A percentile compares a stretch with the other conserved stretches of the same genome.
phyloP scores from a whole-genome alignment of 2,113 vertebrate genomes.

The Cricetomys ansorgei region DNA sequence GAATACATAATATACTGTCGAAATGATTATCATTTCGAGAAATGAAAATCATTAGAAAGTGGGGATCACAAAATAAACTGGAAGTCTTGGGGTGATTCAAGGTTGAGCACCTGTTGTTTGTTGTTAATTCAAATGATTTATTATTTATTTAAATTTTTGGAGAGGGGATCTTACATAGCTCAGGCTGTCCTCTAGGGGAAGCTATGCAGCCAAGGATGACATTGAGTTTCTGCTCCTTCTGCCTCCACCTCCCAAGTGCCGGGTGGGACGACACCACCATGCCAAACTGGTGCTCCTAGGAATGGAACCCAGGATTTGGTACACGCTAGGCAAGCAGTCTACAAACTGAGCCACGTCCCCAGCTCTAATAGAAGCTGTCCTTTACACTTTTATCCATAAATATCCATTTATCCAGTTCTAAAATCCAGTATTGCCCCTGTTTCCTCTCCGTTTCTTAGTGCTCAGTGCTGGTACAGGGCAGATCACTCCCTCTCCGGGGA shows the following conservation, averaged over 20 bases:
- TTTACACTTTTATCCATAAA: neutral
- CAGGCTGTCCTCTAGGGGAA: neutral
- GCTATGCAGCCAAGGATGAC: neutral
- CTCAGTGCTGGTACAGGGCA: neutral
- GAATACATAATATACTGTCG: slow-evolving; percentile 4
- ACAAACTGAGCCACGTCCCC: neutral
- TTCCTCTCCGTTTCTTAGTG: neutral
- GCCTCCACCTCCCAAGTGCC: too few relatives aligned
- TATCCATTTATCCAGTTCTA: too few relatives aligned
- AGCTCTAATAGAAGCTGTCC: neutral
- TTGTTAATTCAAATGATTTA: neutral
- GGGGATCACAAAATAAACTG: neutral
- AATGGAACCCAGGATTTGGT: neutral
- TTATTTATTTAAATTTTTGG: neutral
- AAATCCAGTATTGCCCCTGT: neutral
- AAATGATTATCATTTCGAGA: neutral
- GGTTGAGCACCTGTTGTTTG: neutral
- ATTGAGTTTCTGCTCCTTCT: neutral
- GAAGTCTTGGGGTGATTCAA: neutral
- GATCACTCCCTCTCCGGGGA: neutral
- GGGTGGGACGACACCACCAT: too few relatives aligned
- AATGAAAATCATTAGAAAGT: slow-evolving; percentile 13
- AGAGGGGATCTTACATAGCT: neutral
- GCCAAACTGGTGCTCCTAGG: neutral
- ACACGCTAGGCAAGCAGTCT: neutral